These are phyloP conservation scores for Bujurquina vittata DNA, from an alignment of 2,113 vertebrate genomes.

Conservation along the genomic window DNA sequence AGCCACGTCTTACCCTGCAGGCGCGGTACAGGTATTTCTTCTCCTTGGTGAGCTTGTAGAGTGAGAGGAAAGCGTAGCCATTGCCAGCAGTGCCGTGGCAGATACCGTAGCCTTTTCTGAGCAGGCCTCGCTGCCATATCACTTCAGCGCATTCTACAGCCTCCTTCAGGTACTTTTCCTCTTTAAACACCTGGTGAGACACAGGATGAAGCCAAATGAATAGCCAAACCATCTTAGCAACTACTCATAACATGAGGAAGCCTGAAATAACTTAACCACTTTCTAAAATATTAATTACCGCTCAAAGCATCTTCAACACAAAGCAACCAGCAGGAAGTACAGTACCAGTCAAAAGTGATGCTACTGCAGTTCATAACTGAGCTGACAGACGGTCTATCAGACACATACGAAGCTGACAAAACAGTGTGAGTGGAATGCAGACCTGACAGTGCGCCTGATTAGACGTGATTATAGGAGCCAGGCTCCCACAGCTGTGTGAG, in stretches of 20 bases:
- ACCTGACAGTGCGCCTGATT: neutral
- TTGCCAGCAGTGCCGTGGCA: slow-evolving; percentile 96
- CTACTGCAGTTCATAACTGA: neutral
- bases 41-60: slow-evolving; percentile 91
- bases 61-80: slow-evolving; percentile 91
- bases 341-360: neutral
- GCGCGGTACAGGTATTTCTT: slow-evolving; percentile 94
- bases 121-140: slow-evolving; percentile 94
- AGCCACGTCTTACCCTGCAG: slow-evolving; percentile 86
- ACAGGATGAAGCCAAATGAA: neutral
- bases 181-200: slow-evolving; percentile 87
- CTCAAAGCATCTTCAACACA: neutral
- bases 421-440: neutral
- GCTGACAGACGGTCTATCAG: neutral
- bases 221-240: neutral
- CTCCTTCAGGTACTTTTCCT: slow-evolving; percentile 97
- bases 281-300: neutral
- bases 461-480: slow-evolving; percentile 3
- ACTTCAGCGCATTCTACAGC: slow-evolving; percentile 92
- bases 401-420: neutral
- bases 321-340: neutral
- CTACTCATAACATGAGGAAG: neutral
- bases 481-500: neutral
- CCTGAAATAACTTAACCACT: neutral
- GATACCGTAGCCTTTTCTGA: slow-evolving; percentile 95